These are phyloP conservation scores for Drosophila sturtevanti DNA, from an alignment of 1,140 invertebrate species.

Conservation along the genomic window DNA sequence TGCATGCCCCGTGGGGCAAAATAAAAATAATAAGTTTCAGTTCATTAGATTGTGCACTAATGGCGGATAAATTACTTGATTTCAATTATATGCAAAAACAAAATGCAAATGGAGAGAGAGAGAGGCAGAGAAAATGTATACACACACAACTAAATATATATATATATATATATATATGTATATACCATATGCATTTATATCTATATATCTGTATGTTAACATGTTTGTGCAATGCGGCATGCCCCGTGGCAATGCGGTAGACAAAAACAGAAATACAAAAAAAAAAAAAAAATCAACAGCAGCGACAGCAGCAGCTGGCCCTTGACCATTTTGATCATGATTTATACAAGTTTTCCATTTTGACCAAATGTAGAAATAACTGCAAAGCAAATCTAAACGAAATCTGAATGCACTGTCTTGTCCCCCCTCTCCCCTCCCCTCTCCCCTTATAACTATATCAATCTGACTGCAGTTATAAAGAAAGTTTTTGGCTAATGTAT, in stretches of 20 bases:
- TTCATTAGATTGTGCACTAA: slow-evolving; percentile 59
- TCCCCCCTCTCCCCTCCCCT: background rate
- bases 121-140: no score
- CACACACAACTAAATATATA: background rate
- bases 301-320: background rate
- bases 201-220: background rate
- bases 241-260: background rate
- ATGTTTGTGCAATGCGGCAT: slow-evolving; percentile 3
- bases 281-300: no score
- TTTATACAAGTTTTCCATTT: background rate
- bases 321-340: slow-evolving; percentile 1
- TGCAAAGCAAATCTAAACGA: background rate
- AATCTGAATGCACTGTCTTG: background rate
- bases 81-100: slow-evolving; percentile 49
- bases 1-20: slow-evolving; percentile 11
- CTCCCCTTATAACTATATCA: no score
- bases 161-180: background rate
- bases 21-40: slow-evolving; percentile 4
- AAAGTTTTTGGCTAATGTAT: background rate
- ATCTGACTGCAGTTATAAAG: background rate
- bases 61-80: slow-evolving; percentile 72
- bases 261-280: no score
- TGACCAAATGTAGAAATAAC: background rate
- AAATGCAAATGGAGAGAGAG: background rate
- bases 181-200: no score